These are phyloP conservation scores for Macroramphosus scolopax DNA, from an alignment of 2,797 vertebrate genomes.

Conservation along the genomic window DNA sequence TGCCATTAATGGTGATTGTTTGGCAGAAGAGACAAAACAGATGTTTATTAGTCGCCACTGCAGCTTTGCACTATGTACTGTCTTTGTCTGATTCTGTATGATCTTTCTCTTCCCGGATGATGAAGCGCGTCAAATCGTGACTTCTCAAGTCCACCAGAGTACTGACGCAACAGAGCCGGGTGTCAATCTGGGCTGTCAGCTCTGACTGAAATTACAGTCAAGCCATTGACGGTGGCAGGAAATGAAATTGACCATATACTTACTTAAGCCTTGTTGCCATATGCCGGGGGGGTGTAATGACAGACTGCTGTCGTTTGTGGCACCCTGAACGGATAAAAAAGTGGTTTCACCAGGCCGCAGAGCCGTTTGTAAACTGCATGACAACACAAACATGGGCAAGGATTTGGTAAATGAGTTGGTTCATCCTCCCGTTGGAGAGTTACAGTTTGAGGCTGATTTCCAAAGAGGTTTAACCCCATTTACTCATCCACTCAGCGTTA, in stretches of 20 bases:
- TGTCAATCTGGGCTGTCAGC: constrained; percentile 44
- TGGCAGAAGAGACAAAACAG: constrained; percentile 28
- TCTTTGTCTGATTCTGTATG: constrained; percentile 9
- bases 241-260: constrained; percentile 59
- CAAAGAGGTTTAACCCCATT: constrained; percentile 16
- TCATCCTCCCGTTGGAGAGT: too few species aligned
- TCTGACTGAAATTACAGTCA: constrained; percentile 40
- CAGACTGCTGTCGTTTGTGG: constrained; percentile 39
- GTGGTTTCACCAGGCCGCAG: constrained; percentile 49
- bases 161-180: constrained; percentile 30
- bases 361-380: constrained; percentile 29
- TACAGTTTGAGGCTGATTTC: not conserved
- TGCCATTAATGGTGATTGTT: constrained; percentile 42
- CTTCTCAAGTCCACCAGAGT: constrained; percentile 27
- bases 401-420: constrained; percentile 1
- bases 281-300: constrained; percentile 58
- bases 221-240: constrained; percentile 35
- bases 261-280: constrained; percentile 61
- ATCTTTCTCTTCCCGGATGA: too few species aligned
- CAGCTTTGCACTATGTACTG: constrained; percentile 4
- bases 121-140: not conserved
- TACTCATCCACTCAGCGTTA: constrained; percentile 6
- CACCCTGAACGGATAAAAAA: constrained; percentile 27
- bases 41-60: constrained; percentile 9
- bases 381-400: constrained; percentile 34